Percentiles rank a stretch among this genome's conserved stretches.
These are phyloP conservation scores for Nipponia nippon DNA, from an alignment of 2,113 vertebrate species.

Conservation along the genomic window DNA sequence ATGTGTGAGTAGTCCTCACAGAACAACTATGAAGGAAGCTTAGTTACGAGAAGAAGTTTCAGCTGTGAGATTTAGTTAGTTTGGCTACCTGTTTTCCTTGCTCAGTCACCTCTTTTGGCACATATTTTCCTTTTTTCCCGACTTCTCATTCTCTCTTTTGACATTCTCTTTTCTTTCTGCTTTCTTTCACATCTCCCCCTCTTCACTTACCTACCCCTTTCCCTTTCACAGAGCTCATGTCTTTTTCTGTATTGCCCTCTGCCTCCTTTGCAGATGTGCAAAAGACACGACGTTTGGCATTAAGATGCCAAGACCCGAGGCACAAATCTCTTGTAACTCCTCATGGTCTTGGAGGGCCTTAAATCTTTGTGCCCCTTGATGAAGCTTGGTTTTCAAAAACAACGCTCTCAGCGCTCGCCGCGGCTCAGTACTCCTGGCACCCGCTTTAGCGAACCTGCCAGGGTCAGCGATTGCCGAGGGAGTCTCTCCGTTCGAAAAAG, in stretches of 20 bases:
- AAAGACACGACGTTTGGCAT: background rate
- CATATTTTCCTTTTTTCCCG: background rate
- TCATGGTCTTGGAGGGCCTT: background rate
- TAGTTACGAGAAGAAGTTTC: constrained; percentile 28
- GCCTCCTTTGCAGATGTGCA: background rate
- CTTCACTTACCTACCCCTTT: background rate
- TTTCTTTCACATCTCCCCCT: background rate
- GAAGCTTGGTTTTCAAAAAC: background rate
- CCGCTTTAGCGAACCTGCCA: background rate
- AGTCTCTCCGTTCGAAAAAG: background rate
- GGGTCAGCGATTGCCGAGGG: background rate
- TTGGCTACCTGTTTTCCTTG: background rate
- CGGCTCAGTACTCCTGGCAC: background rate
- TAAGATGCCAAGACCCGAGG: background rate
- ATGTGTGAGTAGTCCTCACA: background rate
- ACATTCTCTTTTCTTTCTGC: background rate
- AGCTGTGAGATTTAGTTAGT: background rate
- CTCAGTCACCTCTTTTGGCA: background rate
- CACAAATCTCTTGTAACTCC: background rate
- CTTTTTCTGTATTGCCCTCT: background rate
- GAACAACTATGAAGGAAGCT: constrained; percentile 44
- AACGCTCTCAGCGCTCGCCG: background rate
- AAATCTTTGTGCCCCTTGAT: background rate
- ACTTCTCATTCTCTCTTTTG: background rate
- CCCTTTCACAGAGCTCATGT: background rate